phyloP scores from a whole-genome alignment of 1,140 invertebrate species.

The Pseudomyrmex pallidus region DNA sequence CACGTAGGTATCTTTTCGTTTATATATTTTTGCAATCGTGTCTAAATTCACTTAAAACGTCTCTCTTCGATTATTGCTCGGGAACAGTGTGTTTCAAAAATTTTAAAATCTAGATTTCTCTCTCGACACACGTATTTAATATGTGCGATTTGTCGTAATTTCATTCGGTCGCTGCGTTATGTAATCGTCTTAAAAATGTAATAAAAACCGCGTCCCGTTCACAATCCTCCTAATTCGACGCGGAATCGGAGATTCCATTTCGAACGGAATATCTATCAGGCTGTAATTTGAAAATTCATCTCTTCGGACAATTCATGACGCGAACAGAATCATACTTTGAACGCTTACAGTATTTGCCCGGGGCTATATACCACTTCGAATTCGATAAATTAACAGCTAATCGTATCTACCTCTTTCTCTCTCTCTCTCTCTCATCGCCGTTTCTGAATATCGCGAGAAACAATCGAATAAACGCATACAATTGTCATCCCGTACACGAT shows the following conservation, averaged over 20 bases:
- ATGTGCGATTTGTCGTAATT: not conserved
- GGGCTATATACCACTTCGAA: not conserved
- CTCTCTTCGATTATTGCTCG: too few relatives aligned
- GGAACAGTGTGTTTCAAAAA: too few relatives aligned
- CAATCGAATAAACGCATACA: conserved; percentile 15
- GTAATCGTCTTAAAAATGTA: too few relatives aligned
- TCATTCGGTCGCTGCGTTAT: not conserved
- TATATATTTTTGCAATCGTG: too few relatives aligned
- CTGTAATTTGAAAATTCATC: conserved; percentile 54
- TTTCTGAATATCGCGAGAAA: conserved; percentile 28
- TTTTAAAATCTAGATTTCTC: too few relatives aligned
- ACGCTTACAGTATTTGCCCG: conserved; percentile 63
- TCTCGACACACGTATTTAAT: too few relatives aligned
- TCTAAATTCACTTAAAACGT: too few relatives aligned
- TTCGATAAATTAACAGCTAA: conserved; percentile 69
- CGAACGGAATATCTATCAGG: not conserved
- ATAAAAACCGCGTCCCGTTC: too few relatives aligned
- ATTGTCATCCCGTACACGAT: not conserved
- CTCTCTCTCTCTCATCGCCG: conserved; percentile 35
- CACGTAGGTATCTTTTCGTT: too few relatives aligned
- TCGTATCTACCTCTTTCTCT: conserved; percentile 1
- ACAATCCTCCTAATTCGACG: conserved; percentile 20
- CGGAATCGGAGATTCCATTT: conserved; percentile 23
- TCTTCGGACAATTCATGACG: conserved; percentile 36
- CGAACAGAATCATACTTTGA: conserved; percentile 30